Conservation (phyloP, 53 echinoderm and acorn worm species). For the Echinometra lucunter region DNA sequence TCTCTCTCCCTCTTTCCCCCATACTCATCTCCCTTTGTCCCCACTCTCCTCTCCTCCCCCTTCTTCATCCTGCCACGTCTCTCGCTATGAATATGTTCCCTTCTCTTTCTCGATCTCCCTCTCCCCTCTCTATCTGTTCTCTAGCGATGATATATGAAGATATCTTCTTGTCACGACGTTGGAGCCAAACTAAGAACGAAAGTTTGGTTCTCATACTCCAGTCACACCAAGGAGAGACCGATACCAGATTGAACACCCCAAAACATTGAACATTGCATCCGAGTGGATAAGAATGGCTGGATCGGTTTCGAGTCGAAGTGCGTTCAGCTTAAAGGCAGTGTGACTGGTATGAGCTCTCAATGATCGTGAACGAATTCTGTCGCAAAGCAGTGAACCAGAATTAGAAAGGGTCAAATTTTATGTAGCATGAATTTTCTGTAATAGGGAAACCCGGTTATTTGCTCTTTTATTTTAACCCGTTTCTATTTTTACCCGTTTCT, state of each 20-base stretch:
- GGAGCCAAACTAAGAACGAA: background rate
- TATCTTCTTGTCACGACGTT: constrained; percentile 38
- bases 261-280: too few relatives aligned
- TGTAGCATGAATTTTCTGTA: constrained; percentile 11
- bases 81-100: background rate
- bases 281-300: too few relatives aligned
- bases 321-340: too few relatives aligned
- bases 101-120: background rate
- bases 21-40: background rate
- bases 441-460: background rate
- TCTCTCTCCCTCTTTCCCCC: background rate
- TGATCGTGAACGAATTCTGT: background rate
- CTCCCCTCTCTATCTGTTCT: background rate
- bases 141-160: constrained; percentile 49
- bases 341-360: background rate
- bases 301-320: too few relatives aligned
- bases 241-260: too few relatives aligned
- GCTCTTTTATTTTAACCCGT: background rate
- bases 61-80: too few relatives aligned
- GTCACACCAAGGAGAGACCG: too few relatives aligned
- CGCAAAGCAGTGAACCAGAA: constrained; percentile 20
- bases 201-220: too few relatives aligned
- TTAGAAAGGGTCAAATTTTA: constrained; percentile 1
- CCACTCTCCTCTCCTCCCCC: background rate
- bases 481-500: background rate